A percentile compares a stretch with the other conserved stretches of the same genome.
phyloP scores from a whole-genome alignment of 1,140 invertebrate genomes.

The Spodoptera frugiperda region DNA sequence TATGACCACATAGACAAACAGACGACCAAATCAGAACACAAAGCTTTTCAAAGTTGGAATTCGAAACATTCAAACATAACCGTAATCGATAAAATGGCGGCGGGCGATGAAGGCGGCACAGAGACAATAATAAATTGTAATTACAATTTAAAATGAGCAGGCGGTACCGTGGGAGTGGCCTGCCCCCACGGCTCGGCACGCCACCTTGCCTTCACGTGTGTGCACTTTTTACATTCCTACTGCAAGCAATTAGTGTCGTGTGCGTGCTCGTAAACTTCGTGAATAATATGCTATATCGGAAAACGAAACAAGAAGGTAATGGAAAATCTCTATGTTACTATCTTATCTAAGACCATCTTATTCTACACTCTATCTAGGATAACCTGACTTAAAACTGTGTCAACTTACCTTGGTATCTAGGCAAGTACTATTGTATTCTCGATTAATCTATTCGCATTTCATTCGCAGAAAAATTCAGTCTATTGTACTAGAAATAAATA shows the following conservation, averaged over 20 bases:
- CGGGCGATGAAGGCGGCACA: constrained; percentile 82
- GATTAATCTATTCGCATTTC: too few species aligned
- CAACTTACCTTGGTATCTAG: not conserved
- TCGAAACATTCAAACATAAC: constrained; percentile 55
- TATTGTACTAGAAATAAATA: too few species aligned
- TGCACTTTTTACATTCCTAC: constrained; percentile 75
- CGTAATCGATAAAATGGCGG: constrained; percentile 83
- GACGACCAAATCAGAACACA: constrained; percentile 3
- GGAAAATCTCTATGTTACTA: constrained; percentile 4
- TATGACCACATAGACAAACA: not conserved
- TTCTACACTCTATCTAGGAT: not conserved
- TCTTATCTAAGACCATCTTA: too few species aligned
- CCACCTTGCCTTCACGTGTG: constrained; percentile 75
- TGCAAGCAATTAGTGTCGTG: constrained; percentile 47
- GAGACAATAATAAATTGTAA: constrained; percentile 86
- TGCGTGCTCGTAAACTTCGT: constrained; percentile 44
- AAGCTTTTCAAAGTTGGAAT: constrained; percentile 24
- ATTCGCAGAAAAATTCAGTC: too few species aligned
- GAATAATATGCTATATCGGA: constrained; percentile 30
- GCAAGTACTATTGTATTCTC: too few species aligned
- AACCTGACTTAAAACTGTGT: not conserved
- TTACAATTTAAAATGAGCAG: constrained; percentile 86
- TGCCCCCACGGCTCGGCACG: constrained; percentile 70
- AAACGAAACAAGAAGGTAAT: constrained; percentile 18
- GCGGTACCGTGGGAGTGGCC: constrained; percentile 81